Conservation (phyloP, 2,797 vertebrate species). For the Sebastes nivosus region DNA sequence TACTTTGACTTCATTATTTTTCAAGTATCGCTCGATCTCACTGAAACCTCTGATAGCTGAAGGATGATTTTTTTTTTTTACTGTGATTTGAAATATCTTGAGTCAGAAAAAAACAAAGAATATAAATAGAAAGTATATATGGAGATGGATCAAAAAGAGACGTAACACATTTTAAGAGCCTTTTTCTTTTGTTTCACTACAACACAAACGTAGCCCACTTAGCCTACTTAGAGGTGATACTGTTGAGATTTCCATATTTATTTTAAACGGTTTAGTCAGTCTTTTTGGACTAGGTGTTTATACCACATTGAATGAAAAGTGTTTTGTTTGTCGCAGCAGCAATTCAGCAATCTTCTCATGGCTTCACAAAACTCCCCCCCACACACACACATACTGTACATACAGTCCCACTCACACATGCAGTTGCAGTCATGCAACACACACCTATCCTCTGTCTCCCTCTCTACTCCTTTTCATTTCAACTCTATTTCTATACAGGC, state of each 20-base stretch:
- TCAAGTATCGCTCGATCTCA: not conserved
- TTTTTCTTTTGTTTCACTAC: not conserved
- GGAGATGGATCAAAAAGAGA: not conserved
- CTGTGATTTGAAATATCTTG: not conserved
- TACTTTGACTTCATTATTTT: not conserved
- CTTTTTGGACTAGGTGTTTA: conserved; percentile 44
- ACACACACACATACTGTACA: conserved; percentile 12
- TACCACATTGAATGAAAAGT: conserved; percentile 33
- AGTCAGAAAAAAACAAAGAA: not conserved
- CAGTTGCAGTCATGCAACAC: conserved; percentile 36
- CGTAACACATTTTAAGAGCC: conserved; percentile 11
- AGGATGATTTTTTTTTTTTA: not conserved
- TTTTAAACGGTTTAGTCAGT: conserved; percentile 30
- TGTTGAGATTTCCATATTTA: conserved; percentile 27
- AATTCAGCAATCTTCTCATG: conserved; percentile 46
- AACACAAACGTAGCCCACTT: conserved; percentile 9
- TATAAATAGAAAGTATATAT: not conserved
- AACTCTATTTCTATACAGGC: conserved; percentile 51
- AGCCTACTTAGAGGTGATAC: conserved; percentile 6
- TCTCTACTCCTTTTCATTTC: conserved; percentile 39
- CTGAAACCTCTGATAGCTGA: not conserved
- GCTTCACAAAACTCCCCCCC: conserved; percentile 58
- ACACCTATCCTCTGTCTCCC: conserved; percentile 35
- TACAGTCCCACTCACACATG: conserved; percentile 41
- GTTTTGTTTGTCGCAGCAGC: conserved; percentile 60